A percentile compares a stretch with the other conserved stretches of the same genome.
Evolutionary conservation across 2,888 invertebrate species (phyloP).

Genomic region (Unio delphinus): DNA sequence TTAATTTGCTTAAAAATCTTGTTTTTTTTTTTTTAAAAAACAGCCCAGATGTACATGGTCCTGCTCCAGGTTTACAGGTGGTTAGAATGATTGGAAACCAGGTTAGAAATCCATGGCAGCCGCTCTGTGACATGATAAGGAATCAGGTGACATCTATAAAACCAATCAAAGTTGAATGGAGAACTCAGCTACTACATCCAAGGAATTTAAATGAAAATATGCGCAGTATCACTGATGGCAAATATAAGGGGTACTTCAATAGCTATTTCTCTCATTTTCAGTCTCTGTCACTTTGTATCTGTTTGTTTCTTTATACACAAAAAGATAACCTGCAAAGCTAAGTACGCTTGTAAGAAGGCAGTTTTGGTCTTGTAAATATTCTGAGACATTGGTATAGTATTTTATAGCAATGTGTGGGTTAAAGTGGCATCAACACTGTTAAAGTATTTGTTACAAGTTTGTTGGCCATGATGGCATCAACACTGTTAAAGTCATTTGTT

Average conservation of each 20-base stretch:
- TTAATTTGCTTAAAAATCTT: no score
- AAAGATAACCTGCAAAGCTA: no score
- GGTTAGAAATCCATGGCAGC: conserved; percentile 33
- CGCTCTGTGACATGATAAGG: conserved; percentile 20
- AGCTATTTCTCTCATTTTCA: not conserved
- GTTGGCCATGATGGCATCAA: no score
- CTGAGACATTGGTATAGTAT: no score
- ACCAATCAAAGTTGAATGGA: conserved; percentile 36
- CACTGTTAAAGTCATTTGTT: no score
- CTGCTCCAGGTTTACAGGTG: conserved; percentile 1
- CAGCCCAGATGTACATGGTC: conserved; percentile 3
- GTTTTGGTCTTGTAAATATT: no score
- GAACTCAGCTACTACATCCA: conserved; percentile 26
- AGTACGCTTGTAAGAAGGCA: no score
- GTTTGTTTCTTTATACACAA: not conserved
- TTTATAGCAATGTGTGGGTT: no score
- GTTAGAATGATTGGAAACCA: conserved; percentile 7
- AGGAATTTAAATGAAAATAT: conserved; percentile 7
- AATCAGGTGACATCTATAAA: conserved; percentile 16
- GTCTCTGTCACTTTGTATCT: not conserved
- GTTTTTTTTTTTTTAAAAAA: not conserved
- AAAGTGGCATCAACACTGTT: no score
- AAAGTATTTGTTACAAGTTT: no score
- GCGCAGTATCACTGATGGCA: no score
- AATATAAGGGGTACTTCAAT: not conserved